A percentile compares a stretch with the other conserved stretches of the same genome.
Conservation (phyloP, 2,113 vertebrate species). For the Plectropomus leopardus region DNA sequence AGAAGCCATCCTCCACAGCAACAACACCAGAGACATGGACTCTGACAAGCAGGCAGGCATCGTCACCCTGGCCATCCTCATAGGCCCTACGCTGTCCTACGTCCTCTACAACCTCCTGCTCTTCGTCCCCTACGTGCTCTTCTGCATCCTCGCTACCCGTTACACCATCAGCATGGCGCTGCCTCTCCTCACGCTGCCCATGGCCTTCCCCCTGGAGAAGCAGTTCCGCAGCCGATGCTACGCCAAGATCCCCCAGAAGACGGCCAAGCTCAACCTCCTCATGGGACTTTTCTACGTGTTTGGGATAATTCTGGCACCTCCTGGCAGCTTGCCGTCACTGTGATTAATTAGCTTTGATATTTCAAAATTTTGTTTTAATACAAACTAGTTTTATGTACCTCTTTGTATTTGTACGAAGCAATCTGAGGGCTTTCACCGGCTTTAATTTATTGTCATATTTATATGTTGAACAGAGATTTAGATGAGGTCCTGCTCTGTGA, state of each 20-base stretch:
- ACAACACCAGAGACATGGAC: conserved; percentile 98
- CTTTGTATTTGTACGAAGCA: conserved; percentile 65
- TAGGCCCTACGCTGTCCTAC: conserved; percentile 93
- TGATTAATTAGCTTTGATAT: conserved; percentile 69
- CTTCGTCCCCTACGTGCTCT: conserved; percentile 94
- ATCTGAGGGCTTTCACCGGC: conserved; percentile 38
- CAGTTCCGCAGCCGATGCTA: conserved; percentile 94
- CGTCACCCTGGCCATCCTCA: conserved; percentile 96
- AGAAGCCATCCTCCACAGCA: conserved; percentile 98
- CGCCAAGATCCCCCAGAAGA: conserved; percentile 93
- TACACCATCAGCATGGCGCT: conserved; percentile 96
- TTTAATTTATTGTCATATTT: conserved; percentile 83
- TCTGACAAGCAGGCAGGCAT: conserved; percentile 95
- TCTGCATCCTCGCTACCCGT: conserved; percentile 93
- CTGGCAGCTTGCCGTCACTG: conserved; percentile 90
- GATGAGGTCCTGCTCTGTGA: conserved; percentile 49
- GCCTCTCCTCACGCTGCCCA: conserved; percentile 94
- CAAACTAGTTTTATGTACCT: conserved; percentile 61
- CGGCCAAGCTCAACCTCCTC: conserved; percentile 96
- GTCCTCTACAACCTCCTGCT: conserved; percentile 93
- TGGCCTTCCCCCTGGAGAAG: conserved; percentile 95
- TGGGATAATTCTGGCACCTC: conserved; percentile 91
- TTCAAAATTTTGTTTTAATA: conserved; percentile 62
- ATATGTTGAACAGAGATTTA: conserved; percentile 59
- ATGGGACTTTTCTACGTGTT: conserved; percentile 97